A percentile compares a stretch with the other conserved stretches of the same genome.
Conservation (phyloP, 2,888 invertebrate genomes). For the Coecobrya sp. region DNA sequence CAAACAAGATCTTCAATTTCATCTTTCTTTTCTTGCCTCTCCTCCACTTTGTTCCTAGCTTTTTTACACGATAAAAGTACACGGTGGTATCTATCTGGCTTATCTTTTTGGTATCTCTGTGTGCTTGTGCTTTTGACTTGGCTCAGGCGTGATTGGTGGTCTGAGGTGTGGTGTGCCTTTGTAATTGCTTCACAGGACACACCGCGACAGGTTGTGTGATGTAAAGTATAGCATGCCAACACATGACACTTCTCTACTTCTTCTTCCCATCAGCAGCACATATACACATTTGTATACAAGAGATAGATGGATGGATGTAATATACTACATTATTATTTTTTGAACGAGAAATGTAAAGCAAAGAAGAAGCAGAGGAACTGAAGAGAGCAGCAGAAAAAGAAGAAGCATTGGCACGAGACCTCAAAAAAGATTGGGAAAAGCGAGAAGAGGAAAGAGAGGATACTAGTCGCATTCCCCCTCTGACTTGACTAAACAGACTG, state of each 20-base stretch:
- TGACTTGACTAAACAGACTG: conserved; percentile 61
- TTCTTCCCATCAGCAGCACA: conserved; percentile 84
- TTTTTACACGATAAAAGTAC: conserved; percentile 51
- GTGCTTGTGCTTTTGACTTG: conserved; percentile 43
- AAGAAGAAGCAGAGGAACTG: too few species aligned
- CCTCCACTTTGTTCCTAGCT: conserved; percentile 63
- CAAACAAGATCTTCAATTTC: conserved; percentile 76
- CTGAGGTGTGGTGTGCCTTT: conserved; percentile 85
- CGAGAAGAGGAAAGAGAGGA: conserved; percentile 7
- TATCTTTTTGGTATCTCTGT: conserved; percentile 3
- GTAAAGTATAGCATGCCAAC: conserved; percentile 85
- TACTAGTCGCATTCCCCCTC: conserved; percentile 61
- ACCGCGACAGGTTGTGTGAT: conserved; percentile 86
- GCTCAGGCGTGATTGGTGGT: conserved; percentile 86
- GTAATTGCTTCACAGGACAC: conserved; percentile 87
- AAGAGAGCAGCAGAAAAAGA: conserved; percentile 22
- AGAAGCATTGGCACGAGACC: conserved; percentile 78
- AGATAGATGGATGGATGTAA: conserved; percentile 54
- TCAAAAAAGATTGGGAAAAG: conserved; percentile 38
- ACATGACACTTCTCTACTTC: conserved; percentile 86
- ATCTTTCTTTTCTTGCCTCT: conserved; percentile 54
- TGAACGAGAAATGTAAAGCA: background rate
- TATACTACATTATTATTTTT: conserved; percentile 37
- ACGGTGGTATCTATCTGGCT: conserved; percentile 46
- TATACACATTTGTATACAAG: conserved; percentile 16